Percentiles rank a stretch among this genome's conserved stretches.
Conservation (phyloP, 2,888 invertebrate species). For the Nemapogon koenigi region DNA sequence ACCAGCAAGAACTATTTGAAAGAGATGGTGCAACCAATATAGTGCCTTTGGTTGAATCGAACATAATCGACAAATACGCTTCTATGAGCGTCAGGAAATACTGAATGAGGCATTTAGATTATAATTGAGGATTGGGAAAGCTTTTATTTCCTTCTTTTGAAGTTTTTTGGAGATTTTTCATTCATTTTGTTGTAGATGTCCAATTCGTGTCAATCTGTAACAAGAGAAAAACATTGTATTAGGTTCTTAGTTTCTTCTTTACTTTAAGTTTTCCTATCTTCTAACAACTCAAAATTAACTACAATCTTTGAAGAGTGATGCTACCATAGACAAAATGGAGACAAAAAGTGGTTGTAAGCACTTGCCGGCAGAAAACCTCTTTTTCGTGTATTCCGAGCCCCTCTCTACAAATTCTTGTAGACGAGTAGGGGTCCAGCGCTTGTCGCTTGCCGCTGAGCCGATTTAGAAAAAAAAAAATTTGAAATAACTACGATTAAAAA, state of each 20-base stretch:
- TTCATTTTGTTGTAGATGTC: conserved; percentile 1
- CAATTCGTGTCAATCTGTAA: not conserved
- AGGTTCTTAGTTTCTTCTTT: not conserved
- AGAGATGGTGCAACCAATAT: conserved; percentile 80
- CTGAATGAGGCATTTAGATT: conserved; percentile 60
- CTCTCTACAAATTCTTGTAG: too few relatives aligned
- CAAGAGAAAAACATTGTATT: not conserved
- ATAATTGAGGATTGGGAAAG: too few relatives aligned
- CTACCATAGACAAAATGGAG: too few relatives aligned
- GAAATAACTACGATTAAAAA: too few relatives aligned
- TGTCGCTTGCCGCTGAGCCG: too few relatives aligned
- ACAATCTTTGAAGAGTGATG: too few relatives aligned
- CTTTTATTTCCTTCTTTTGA: conserved; percentile 2
- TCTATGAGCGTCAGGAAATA: conserved; percentile 44
- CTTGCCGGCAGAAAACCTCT: too few relatives aligned
- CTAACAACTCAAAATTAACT: too few relatives aligned
- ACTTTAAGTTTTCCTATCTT: not conserved
- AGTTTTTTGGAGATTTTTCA: not conserved
- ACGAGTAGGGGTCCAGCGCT: too few relatives aligned
- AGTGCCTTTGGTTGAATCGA: conserved; percentile 71
- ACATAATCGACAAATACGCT: conserved; percentile 60
- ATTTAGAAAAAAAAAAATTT: too few relatives aligned
- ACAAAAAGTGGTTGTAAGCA: too few relatives aligned
- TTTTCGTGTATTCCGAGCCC: too few relatives aligned
- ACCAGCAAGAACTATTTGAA: conserved; percentile 84